A percentile compares a stretch with the other conserved stretches of the same genome.
phyloP scores from a whole-genome alignment of 2,888 invertebrate species.

The Spilarctia lutea region DNA sequence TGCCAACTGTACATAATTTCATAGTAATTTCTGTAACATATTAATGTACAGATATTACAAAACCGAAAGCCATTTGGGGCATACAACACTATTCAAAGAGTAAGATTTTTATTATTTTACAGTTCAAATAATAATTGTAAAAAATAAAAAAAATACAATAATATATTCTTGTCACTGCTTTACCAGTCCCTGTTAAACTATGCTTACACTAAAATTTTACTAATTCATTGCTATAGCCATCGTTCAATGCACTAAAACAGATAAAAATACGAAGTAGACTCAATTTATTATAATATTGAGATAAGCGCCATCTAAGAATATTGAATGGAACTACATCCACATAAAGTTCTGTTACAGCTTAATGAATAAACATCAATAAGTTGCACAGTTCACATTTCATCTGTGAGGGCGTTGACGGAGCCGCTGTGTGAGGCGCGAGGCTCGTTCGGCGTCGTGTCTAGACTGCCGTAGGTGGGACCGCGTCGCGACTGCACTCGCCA shows the following conservation, averaged over 20 bases:
- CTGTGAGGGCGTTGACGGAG: slow-evolving; percentile 75
- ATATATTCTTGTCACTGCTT: slow-evolving; percentile 15
- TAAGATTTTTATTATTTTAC: not conserved
- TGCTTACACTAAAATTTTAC: slow-evolving; percentile 38
- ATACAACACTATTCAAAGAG: slow-evolving; percentile 17
- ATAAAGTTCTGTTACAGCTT: slow-evolving; percentile 20
- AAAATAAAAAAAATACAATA: not conserved
- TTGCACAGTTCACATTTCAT: slow-evolving; percentile 69
- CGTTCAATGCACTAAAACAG: slow-evolving; percentile 28
- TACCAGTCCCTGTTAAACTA: slow-evolving; percentile 34
- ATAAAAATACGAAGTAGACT: slow-evolving; percentile 35
- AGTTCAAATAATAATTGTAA: not conserved
- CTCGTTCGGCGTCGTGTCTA: slow-evolving; percentile 75
- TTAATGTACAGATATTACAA: slow-evolving; percentile 47
- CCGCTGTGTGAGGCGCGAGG: slow-evolving; percentile 70
- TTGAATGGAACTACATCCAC: not conserved
- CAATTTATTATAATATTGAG: slow-evolving; percentile 5
- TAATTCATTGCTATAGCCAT: slow-evolving; percentile 35
- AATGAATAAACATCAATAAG: slow-evolving; percentile 34
- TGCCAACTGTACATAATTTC: not conserved
- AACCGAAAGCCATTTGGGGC: slow-evolving; percentile 34
- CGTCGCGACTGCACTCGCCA: slow-evolving; percentile 77
- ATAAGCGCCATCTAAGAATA: slow-evolving; percentile 20
- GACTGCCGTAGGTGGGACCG: slow-evolving; percentile 89
- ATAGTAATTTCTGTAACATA: slow-evolving; percentile 19